These are phyloP conservation scores for Sylvia atricapilla DNA, from an alignment of 2,113 vertebrate species.

Conservation along the genomic window DNA sequence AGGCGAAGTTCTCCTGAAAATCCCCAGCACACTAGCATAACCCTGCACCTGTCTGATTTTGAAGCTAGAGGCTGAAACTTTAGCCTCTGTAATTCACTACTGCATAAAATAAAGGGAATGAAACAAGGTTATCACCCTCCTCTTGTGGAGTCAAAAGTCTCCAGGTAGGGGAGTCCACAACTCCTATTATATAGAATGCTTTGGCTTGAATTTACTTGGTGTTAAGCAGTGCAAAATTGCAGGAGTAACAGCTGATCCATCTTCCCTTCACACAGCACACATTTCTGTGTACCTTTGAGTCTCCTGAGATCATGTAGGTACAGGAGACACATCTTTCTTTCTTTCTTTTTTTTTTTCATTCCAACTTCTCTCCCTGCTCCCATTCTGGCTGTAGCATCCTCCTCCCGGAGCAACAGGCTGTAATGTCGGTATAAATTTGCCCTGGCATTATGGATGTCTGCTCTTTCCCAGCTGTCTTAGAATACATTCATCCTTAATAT, in stretches of 20 bases:
- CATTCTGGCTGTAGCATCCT: neutral
- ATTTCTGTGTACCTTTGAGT: neutral
- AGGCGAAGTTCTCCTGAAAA: neutral
- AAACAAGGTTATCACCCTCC: neutral
- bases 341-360: neutral
- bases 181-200: neutral
- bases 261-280: neutral
- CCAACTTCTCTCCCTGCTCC: neutral
- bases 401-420: neutral
- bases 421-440: neutral
- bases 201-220: neutral
- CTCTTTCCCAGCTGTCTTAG: neutral
- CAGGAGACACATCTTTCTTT: neutral
- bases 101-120: neutral
- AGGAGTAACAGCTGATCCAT: neutral
- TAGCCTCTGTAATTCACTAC: neutral
- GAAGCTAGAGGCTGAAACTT: neutral
- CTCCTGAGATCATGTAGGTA: neutral
- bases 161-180: neutral
- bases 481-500: neutral
- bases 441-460: accelerated
- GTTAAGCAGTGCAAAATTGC: neutral
- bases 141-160: neutral
- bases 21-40: neutral
- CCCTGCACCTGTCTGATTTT: neutral